A percentile compares a stretch with the other conserved stretches of the same genome.
phyloP scores from a whole-genome alignment of 2,888 invertebrate genomes.

The Epirrita christyi region DNA sequence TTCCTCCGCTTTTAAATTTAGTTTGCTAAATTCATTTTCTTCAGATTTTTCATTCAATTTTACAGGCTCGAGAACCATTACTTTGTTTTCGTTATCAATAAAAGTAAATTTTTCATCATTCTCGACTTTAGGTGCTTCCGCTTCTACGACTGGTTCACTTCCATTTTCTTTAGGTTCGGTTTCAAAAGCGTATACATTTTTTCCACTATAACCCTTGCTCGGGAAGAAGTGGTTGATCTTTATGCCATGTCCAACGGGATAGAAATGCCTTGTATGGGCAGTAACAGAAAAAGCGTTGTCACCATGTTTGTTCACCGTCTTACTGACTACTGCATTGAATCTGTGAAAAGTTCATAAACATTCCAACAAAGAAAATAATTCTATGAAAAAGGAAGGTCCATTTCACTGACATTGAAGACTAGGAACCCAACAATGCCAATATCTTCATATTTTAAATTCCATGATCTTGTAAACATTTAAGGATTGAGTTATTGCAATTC shows the following conservation, averaged over 20 bases:
- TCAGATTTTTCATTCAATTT: conserved; percentile 32
- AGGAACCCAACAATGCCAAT: not conserved
- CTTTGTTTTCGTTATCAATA: conserved; percentile 44
- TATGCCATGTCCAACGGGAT: conserved; percentile 63
- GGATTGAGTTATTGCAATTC: conserved; percentile 22
- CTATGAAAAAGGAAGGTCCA: not conserved
- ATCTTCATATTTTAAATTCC: conserved; percentile 5
- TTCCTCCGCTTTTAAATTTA: conserved; percentile 40
- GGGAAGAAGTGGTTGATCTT: conserved; percentile 76
- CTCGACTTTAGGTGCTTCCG: conserved; percentile 37
- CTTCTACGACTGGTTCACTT: conserved; percentile 52
- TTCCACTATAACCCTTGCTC: conserved; percentile 51
- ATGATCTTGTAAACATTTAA: conserved; percentile 21
- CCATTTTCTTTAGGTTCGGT: conserved; percentile 37
- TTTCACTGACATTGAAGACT: no score
- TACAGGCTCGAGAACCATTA: conserved; percentile 44
- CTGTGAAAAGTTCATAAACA: conserved; percentile 47
- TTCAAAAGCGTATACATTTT: conserved; percentile 31
- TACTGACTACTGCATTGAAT: conserved; percentile 85
- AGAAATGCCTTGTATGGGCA: conserved; percentile 67
- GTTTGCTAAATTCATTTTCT: conserved; percentile 37
- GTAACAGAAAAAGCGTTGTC: conserved; percentile 66
- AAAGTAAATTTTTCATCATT: conserved; percentile 41
- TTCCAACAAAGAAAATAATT: not conserved
- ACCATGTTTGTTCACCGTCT: conserved; percentile 70